Conservation (phyloP, 2,113 vertebrate species). For the Anarrhichthys ocellatus region DNA sequence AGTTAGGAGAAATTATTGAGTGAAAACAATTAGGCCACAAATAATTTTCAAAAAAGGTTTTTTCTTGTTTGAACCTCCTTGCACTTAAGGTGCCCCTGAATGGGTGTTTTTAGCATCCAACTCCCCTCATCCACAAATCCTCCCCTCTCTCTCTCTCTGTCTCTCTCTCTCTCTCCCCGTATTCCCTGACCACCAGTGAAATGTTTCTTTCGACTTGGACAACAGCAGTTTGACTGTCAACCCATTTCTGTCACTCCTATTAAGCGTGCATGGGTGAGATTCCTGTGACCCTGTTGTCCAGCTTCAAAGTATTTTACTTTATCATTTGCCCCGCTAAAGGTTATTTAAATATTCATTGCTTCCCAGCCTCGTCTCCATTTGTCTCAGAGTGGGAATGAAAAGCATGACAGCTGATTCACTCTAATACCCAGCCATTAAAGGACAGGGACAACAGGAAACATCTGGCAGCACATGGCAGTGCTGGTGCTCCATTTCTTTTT, state of each 20-base stretch:
- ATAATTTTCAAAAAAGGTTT: slow-evolving; percentile 44
- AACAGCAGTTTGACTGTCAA: slow-evolving; percentile 51
- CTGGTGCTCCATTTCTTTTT: slow-evolving; percentile 51
- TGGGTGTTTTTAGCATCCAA: slow-evolving; percentile 8
- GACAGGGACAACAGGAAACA: slow-evolving; percentile 52
- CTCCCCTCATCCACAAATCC: not conserved
- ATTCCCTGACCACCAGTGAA: slow-evolving; percentile 29
- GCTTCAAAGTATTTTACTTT: slow-evolving; percentile 37
- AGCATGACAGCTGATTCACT: slow-evolving; percentile 36
- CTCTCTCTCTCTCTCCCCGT: slow-evolving; percentile 13
- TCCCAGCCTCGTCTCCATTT: slow-evolving; percentile 17
- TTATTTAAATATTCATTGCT: slow-evolving; percentile 53
- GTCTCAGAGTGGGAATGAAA: slow-evolving; percentile 38
- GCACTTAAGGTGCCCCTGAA: not conserved
- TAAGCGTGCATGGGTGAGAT: slow-evolving; percentile 45
- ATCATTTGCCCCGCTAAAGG: slow-evolving; percentile 45
- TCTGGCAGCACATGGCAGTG: slow-evolving; percentile 45
- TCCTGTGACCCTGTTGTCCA: slow-evolving; percentile 49
- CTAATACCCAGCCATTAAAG: slow-evolving; percentile 26
- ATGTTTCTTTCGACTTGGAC: slow-evolving; percentile 43
- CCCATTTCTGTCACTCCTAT: slow-evolving; percentile 32
- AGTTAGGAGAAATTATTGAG: slow-evolving; percentile 64
- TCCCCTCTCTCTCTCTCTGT: not conserved
- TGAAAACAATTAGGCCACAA: slow-evolving; percentile 63
- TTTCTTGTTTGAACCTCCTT: slow-evolving; percentile 29